These are phyloP conservation scores for Astur gentilis DNA, from an alignment of 2,113 vertebrate genomes.

Conservation along the genomic window DNA sequence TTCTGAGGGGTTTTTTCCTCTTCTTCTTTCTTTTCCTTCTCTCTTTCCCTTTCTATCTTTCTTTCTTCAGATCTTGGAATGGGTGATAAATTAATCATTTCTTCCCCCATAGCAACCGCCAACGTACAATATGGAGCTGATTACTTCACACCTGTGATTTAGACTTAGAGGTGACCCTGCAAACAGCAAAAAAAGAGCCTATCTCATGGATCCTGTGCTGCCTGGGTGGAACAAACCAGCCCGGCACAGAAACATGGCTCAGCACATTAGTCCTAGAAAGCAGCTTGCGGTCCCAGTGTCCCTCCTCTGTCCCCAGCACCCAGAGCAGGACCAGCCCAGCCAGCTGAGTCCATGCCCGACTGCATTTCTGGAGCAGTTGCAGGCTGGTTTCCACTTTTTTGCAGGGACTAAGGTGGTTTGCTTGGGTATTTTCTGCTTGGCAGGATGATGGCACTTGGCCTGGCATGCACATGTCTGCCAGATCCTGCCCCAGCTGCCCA, in stretches of 20 bases:
- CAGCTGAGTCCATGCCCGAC: rapidly evolving
- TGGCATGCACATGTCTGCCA: rapidly evolving
- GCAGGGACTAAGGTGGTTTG: neutral
- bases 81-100: slow-evolving; percentile 50
- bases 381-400: neutral
- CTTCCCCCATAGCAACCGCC: neutral
- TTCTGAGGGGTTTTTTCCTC: neutral
- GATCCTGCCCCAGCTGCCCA: neutral
- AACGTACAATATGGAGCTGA: neutral
- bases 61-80: neutral
- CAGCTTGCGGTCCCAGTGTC: rapidly evolving
- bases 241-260: neutral
- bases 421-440: neutral
- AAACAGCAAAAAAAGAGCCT: neutral
- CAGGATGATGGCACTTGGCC: neutral
- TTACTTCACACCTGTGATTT: neutral
- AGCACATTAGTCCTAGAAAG: neutral
- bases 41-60: neutral
- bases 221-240: neutral
- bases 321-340: neutral
- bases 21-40: neutral
- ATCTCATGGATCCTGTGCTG: neutral
- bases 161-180: neutral
- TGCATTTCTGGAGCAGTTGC: neutral
- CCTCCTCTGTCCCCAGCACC: neutral